Percentiles rank a stretch among this genome's conserved stretches.
phyloP scores from a whole-genome alignment of 2,113 vertebrate genomes.

The Xiphophorus couchianus region DNA sequence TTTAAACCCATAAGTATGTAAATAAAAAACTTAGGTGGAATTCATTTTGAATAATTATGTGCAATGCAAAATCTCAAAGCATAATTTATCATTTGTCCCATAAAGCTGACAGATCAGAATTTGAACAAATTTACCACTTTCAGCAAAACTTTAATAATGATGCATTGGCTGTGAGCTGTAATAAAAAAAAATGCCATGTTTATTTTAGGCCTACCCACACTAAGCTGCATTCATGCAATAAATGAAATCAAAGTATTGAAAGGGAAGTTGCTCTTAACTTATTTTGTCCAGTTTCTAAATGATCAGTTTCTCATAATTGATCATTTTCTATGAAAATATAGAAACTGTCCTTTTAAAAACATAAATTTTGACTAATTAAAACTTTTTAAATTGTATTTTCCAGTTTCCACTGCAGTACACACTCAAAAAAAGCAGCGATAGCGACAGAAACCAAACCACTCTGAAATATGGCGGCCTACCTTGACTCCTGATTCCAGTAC shows the following conservation, averaged over 20 bases:
- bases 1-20: no score
- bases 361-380: not conserved
- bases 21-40: no score
- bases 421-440: no score
- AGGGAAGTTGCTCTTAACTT: not conserved
- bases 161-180: not conserved
- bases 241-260: not conserved
- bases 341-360: not conserved
- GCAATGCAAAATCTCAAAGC: no score
- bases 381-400: no score
- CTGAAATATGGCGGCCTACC: conserved; percentile 24
- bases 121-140: no score
- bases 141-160: not conserved
- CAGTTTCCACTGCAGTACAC: no score
- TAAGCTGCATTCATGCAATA: not conserved
- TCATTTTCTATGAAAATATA: not conserved
- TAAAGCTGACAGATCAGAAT: no score
- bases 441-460: not conserved
- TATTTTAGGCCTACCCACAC: not conserved
- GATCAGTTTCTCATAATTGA: not conserved
- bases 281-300: not conserved
- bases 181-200: no score
- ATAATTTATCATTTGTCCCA: no score
- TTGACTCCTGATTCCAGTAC: conserved; percentile 88
- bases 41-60: no score